These are phyloP conservation scores for Parascotia fuliginaria DNA, from an alignment of 2,888 invertebrate species.

Conservation along the genomic window DNA sequence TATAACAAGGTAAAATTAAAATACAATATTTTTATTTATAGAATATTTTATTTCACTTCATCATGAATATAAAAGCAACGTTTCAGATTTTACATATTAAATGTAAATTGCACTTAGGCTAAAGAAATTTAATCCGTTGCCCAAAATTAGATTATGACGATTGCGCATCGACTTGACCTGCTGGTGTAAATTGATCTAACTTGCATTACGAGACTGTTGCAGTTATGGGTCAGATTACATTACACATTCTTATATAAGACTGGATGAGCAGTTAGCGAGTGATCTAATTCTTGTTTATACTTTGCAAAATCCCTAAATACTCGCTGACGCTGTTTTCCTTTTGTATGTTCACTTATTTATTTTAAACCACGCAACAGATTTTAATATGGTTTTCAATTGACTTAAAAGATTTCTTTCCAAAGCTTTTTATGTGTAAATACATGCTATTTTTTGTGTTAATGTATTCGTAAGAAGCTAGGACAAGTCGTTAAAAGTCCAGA, in stretches of 20 bases:
- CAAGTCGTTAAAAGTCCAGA: conserved; percentile 1
- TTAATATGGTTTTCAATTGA: no score
- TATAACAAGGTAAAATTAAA: no score
- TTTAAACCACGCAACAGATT: no score
- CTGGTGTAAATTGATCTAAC: conserved; percentile 43
- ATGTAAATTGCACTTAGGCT: not conserved
- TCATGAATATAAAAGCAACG: not conserved
- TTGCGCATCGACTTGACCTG: conserved; percentile 12
- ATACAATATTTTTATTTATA: no score
- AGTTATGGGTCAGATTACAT: conserved; percentile 5
- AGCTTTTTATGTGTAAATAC: no score
- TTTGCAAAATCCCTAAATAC: not conserved
- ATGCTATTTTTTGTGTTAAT: no score
- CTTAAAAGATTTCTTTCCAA: no score
- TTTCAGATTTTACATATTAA: no score
- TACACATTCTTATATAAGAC: not conserved
- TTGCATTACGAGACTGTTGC: conserved; percentile 7
- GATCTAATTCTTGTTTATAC: not conserved
- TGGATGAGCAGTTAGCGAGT: not conserved
- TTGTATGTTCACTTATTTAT: no score
- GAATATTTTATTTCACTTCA: not conserved
- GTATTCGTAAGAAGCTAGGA: no score
- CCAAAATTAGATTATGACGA: conserved; percentile 36
- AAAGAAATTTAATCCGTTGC: conserved; percentile 20
- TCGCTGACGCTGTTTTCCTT: no score